Conservation (phyloP, 2,113 vertebrate genomes). For the Zosterops japonicus region DNA sequence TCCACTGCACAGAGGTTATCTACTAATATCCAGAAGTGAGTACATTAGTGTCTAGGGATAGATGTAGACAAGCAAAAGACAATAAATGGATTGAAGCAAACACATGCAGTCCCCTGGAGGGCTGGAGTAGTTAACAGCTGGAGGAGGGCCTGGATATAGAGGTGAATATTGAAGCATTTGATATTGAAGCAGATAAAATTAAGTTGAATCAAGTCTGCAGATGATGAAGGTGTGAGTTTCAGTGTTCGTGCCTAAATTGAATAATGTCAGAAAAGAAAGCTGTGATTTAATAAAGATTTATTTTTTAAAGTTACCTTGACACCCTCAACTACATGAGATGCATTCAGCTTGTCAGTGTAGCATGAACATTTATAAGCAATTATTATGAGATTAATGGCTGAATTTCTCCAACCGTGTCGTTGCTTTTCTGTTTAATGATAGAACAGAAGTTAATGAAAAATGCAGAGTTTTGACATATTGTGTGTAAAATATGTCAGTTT, state of each 20-base stretch:
- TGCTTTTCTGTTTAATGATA: conserved; percentile 58
- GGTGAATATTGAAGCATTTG: conserved; percentile 16
- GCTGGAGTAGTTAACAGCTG: conserved; percentile 27
- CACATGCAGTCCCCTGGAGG: conserved; percentile 17
- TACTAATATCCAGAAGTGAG: conserved; percentile 38
- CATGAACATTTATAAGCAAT: conserved; percentile 64
- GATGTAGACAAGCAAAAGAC: conserved; percentile 38
- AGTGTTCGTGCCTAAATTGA: conserved; percentile 12
- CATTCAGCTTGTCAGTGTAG: conserved; percentile 54
- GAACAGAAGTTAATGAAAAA: conserved; percentile 62
- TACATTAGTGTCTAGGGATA: conserved; percentile 25
- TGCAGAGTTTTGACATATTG: conserved; percentile 48
- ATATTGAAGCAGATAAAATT: conserved; percentile 46
- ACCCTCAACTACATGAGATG: conserved; percentile 16
- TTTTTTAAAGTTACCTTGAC: conserved; percentile 48
- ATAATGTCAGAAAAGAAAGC: conserved; percentile 40
- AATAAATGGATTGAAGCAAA: conserved; percentile 58
- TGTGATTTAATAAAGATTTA: conserved; percentile 50
- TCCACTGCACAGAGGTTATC: conserved; percentile 12
- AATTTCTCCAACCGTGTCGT: conserved; percentile 50
- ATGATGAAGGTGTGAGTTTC: conserved; percentile 37
- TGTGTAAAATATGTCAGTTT: conserved; percentile 41
- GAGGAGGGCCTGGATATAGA: conserved; percentile 24
- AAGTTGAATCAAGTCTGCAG: conserved; percentile 34
- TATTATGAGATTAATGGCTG: conserved; percentile 65